Conservation (phyloP, 2,113 vertebrate genomes). For the Phaethon lepturus region DNA sequence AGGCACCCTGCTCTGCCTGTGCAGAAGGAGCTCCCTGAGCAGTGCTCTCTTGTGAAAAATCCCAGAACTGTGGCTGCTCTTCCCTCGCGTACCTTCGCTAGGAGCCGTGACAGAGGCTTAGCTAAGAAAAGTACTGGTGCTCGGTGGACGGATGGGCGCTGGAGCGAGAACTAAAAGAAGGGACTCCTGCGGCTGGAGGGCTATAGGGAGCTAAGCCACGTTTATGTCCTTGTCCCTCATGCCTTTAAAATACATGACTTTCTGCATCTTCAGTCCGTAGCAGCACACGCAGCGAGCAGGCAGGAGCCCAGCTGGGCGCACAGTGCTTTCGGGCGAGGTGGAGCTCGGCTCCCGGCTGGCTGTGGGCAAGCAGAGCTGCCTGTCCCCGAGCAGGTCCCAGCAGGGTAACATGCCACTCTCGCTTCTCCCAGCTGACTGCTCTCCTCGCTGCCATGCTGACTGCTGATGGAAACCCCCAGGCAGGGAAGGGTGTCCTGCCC, state of each 20-base stretch:
- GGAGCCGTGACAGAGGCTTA: neutral
- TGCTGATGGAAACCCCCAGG: neutral
- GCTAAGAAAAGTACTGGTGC: neutral
- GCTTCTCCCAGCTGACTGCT: neutral
- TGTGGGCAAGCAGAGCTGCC: neutral
- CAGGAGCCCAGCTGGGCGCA: neutral
- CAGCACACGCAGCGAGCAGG: neutral
- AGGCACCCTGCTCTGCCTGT: neutral
- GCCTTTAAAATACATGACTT: neutral
- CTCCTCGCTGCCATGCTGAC: neutral
- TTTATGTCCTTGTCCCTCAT: neutral
- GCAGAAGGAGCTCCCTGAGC: neutral
- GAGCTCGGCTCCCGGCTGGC: neutral
- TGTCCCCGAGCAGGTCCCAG: neutral
- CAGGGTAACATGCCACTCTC: fast-evolving
- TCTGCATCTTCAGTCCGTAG: neutral
- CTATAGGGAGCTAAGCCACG: neutral
- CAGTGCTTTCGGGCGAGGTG: neutral
- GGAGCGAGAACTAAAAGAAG: neutral
- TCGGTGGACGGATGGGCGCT: neutral
- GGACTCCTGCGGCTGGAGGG: neutral
- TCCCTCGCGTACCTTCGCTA: neutral
- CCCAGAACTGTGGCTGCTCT: neutral
- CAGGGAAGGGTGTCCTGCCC: neutral
- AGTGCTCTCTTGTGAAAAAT: neutral